Percentiles rank a stretch among this genome's conserved stretches.
Conservation (phyloP, 2,113 vertebrate species). For the Paedocypris sp. region DNA sequence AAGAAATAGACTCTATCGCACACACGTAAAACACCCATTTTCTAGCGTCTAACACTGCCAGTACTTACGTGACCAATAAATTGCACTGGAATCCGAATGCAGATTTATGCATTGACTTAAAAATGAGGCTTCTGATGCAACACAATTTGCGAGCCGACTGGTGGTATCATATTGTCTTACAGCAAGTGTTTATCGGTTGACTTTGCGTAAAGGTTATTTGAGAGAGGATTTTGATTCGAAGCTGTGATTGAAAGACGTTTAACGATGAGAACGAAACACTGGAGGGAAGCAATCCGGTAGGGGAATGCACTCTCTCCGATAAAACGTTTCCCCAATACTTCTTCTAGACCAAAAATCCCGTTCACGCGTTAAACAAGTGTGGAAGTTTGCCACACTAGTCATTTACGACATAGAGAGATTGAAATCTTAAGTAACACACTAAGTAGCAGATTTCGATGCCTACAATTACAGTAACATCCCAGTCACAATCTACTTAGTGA, state of each 20-base stretch:
- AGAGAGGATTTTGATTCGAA: neutral
- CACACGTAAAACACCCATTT: slow-evolving; percentile 47
- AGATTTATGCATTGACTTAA: slow-evolving; percentile 59
- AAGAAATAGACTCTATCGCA: too few species aligned
- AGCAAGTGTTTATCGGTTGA: neutral
- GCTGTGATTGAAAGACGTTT: slow-evolving; percentile 2
- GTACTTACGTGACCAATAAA: slow-evolving; percentile 39
- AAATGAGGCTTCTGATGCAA: slow-evolving; percentile 41
- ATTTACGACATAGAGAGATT: slow-evolving; percentile 3
- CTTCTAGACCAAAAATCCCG: too few species aligned
- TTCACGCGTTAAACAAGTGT: neutral
- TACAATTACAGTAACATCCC: slow-evolving; percentile 12
- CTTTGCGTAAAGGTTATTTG: slow-evolving; percentile 15
- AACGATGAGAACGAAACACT: neutral
- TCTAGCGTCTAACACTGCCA: slow-evolving; percentile 24
- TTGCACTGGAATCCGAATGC: slow-evolving; percentile 44
- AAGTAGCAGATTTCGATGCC: neutral
- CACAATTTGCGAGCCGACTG: slow-evolving; percentile 29
- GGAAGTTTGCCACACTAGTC: neutral
- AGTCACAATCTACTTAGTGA: slow-evolving; percentile 7
- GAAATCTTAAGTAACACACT: neutral
- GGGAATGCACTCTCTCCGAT: neutral
- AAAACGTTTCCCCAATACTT: neutral
- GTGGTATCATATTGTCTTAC: slow-evolving; percentile 5
- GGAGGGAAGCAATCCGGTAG: neutral